A percentile compares a stretch with the other conserved stretches of the same genome.
phyloP scores from a whole-genome alignment of 2,888 invertebrate genomes.

The Boloria euphrosyne region DNA sequence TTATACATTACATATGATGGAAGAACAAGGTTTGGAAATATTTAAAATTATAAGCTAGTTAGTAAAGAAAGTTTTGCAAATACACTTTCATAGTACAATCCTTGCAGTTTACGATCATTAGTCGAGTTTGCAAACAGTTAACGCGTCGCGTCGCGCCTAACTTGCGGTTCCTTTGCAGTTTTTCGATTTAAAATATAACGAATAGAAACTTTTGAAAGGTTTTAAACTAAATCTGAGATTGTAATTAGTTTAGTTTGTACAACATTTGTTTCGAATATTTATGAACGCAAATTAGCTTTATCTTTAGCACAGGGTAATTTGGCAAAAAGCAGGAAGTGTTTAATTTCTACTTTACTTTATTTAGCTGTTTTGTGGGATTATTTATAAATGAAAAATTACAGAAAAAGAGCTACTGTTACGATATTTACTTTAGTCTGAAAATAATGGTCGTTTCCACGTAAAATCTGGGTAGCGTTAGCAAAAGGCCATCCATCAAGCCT shows the following conservation, averaged over 20 bases:
- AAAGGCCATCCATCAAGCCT: constrained; percentile 27
- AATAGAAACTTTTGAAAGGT: constrained; percentile 55
- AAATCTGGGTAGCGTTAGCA: constrained; percentile 21
- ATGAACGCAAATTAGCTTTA: no score
- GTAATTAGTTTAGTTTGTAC: constrained; percentile 47
- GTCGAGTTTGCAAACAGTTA: constrained; percentile 61
- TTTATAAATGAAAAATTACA: neutral
- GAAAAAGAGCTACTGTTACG: neutral
- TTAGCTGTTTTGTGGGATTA: neutral
- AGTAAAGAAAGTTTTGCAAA: constrained; percentile 35
- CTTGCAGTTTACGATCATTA: constrained; percentile 53
- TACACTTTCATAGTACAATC: constrained; percentile 36
- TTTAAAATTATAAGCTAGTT: constrained; percentile 25
- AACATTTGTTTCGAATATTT: constrained; percentile 36
- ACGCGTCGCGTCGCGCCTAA: constrained; percentile 55
- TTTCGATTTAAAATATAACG: constrained; percentile 56
- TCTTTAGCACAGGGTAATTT: no score
- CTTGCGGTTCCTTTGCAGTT: constrained; percentile 58
- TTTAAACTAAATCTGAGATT: constrained; percentile 48
- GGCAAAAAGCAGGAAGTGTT: no score
- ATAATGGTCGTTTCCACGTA: neutral
- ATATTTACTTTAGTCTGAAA: neutral
- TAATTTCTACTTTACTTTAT: constrained; percentile 12
- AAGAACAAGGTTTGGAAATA: neutral
- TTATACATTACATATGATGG: neutral